Evolutionary conservation across 2,888 invertebrate genomes (phyloP).

Genomic region (Brachypalpus laphriformis): DNA sequence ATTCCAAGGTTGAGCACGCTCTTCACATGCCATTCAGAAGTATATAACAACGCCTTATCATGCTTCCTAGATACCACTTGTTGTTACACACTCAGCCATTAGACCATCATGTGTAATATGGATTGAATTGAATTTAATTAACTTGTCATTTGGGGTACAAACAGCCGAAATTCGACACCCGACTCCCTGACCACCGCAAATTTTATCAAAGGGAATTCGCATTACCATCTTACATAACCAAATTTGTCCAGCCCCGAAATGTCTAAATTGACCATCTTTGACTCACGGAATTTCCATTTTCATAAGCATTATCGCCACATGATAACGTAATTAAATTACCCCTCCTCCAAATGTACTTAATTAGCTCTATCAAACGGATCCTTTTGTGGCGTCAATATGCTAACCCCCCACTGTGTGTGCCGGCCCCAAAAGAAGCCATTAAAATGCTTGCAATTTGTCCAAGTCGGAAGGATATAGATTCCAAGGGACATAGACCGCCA

Average conservation of each 20-base stretch:
- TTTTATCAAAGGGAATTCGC: slow-evolving; percentile 33
- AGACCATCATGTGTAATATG: slow-evolving; percentile 30
- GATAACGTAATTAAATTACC: slow-evolving; percentile 56
- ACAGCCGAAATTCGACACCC: slow-evolving; percentile 29
- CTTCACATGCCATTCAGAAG: slow-evolving; percentile 3
- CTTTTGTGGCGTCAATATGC: slow-evolving; percentile 22
- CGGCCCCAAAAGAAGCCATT: slow-evolving; percentile 35
- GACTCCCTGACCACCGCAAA: not conserved
- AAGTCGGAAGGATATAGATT: slow-evolving; percentile 2
- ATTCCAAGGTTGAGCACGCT: not conserved
- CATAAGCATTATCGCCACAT: slow-evolving; percentile 64
- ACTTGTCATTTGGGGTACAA: slow-evolving; percentile 26
- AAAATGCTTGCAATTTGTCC: slow-evolving; percentile 45
- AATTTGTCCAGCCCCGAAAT: slow-evolving; percentile 31
- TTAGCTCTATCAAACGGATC: slow-evolving; percentile 52
- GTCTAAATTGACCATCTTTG: slow-evolving; percentile 47
- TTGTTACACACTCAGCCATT: slow-evolving; percentile 17
- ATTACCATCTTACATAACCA: slow-evolving; percentile 19
- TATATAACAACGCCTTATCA: slow-evolving; percentile 1
- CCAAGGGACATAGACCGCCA: not conserved
- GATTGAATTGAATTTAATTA: slow-evolving; percentile 59
- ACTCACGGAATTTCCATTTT: slow-evolving; percentile 53
- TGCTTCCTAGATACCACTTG: not conserved
- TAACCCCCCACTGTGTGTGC: not conserved
- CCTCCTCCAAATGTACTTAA: slow-evolving; percentile 19